A percentile compares a stretch with the other conserved stretches of the same genome.
These are phyloP conservation scores for Lethocerus indicus DNA, from an alignment of 1,140 invertebrate species.

Conservation along the genomic window DNA sequence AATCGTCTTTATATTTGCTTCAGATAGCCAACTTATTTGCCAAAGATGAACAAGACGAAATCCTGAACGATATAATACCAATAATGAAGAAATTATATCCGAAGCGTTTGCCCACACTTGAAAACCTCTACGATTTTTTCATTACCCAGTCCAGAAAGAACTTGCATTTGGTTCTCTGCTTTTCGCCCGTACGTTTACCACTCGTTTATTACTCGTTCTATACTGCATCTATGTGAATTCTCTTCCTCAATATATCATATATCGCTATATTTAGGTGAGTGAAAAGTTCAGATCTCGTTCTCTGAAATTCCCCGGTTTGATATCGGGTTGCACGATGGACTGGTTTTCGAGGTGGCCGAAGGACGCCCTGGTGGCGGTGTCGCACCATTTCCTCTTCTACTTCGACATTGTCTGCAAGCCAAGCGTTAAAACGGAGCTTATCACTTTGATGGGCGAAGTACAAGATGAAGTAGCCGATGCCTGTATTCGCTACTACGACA, in stretches of 20 bases:
- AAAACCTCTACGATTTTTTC: conserved; percentile 77
- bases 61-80: conserved; percentile 52
- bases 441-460: conserved; percentile 62
- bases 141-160: conserved; percentile 57
- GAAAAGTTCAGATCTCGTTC: conserved; percentile 59
- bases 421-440: conserved; percentile 53
- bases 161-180: conserved; percentile 70
- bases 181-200: conserved; percentile 71
- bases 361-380: conserved; percentile 65
- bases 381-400: conserved; percentile 51
- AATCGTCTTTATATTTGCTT: neutral
- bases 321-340: conserved; percentile 77
- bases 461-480: conserved; percentile 62
- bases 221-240: too few species aligned
- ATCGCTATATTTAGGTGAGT: conserved; percentile 51
- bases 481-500: conserved; percentile 58
- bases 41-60: conserved; percentile 76
- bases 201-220: too few species aligned
- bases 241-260: too few species aligned
- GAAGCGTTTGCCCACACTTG: conserved; percentile 42
- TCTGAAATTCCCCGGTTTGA: conserved; percentile 65
- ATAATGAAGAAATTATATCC: conserved; percentile 71
- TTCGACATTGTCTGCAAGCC: conserved; percentile 50
- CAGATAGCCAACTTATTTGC: conserved; percentile 65
- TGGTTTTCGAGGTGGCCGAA: conserved; percentile 81